phyloP scores from a whole-genome alignment of 2,113 vertebrate genomes.

The Verasper variegatus region DNA sequence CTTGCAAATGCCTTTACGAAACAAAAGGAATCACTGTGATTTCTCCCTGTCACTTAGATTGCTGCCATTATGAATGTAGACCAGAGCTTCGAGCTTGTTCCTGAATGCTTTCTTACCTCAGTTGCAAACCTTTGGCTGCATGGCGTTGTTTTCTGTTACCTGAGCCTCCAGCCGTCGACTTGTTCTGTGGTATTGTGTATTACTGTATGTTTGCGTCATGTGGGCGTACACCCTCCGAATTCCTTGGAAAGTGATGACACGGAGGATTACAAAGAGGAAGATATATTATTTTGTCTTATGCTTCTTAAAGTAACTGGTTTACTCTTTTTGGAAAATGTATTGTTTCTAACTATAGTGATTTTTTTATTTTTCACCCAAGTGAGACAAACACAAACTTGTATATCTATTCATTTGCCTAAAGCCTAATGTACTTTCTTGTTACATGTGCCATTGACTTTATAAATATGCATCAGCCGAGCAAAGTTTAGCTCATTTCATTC shows the following conservation, averaged over 20 bases:
- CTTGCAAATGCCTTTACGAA: constrained; percentile 60
- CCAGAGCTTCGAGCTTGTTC: constrained; percentile 54
- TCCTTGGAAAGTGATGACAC: neutral
- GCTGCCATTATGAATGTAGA: constrained; percentile 64
- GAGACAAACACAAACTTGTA: constrained; percentile 1
- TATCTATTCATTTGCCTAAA: constrained; percentile 5
- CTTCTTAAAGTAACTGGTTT: neutral
- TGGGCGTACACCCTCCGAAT: no score
- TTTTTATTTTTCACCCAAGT: neutral
- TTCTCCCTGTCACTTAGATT: constrained; percentile 37
- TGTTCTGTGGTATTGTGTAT: constrained; percentile 30
- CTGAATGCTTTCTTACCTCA: constrained; percentile 62
- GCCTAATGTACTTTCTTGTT: neutral
- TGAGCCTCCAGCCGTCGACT: constrained; percentile 14
- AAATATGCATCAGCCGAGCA: neutral
- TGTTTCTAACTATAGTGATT: neutral
- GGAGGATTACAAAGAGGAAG: neutral
- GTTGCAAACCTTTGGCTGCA: constrained; percentile 58
- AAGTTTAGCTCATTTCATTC: neutral
- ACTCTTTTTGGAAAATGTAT: neutral
- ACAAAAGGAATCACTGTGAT: constrained; percentile 73
- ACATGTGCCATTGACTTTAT: neutral
- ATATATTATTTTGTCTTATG: neutral
- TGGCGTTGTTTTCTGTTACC: constrained; percentile 39
- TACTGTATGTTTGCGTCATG: constrained; percentile 31